Base-by-base conservation (phyloP, 1,140 invertebrate species). In the Drosophila chauvacae region DNA sequence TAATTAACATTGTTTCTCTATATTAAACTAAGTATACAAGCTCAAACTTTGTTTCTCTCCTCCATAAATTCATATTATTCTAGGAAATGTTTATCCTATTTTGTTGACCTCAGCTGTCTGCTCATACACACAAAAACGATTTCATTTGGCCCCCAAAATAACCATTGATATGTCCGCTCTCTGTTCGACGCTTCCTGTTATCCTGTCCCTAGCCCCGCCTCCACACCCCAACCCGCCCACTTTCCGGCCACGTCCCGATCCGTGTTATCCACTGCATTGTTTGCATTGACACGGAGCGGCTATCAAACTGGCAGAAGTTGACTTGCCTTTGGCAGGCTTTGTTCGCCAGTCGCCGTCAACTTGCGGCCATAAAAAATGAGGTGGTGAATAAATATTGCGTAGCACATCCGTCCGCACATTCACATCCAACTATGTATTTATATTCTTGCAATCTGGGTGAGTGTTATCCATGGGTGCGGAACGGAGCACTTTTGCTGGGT, bases 121-220 rank as follows among this genome's bases (percentile, higher is more conserved):
- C 10, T 30, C 23, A 28, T 28, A 20, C 47, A 20, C 56, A 66
- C 73, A 55, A 77, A 90, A 90, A 90, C 85, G 85, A 85, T 90
- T 90, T 81, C 85, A 90, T 90, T 90, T 90, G 60, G 55, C 77
- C 81, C 66, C 74, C 68, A 70, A 90, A 56, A 90, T 81, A 85
- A 84, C 81, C 87, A 85, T 90, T 85, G 85, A 90, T 85, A 90
- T 88, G 50, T 48, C 26, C 37, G 48, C 51, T 66, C 57, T 75
- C 70, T 56, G 65, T 83, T 72, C 33, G 41, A 35, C 20, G 33
- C 47, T 61, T 55, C 56, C 18, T 78, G 56, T 70, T 56, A 51
- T 62, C 44, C 64, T 78, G 59, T 11, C 23, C 58, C 26, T 28
- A 10, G 26, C 7, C 28, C 28, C 33, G 14, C 16, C 23, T 23